Conservation (phyloP, 2,113 vertebrate species). For the Menidia beryllina region DNA sequence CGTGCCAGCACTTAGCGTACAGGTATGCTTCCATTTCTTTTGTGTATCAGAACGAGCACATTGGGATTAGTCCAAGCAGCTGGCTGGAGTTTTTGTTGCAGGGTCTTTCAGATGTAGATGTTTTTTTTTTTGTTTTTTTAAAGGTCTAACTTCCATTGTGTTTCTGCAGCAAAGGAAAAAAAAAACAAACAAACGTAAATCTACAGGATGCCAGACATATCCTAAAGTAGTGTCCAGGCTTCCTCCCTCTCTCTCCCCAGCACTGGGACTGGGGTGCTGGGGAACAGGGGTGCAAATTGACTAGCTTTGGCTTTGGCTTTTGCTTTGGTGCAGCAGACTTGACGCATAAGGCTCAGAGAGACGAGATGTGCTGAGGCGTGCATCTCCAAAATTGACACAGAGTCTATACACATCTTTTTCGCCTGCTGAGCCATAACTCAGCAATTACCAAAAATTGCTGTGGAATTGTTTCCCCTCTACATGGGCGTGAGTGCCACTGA, state of each 20-base stretch:
- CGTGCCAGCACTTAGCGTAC: too few relatives aligned
- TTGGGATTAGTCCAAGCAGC: not conserved
- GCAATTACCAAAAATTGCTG: slow-evolving; percentile 45
- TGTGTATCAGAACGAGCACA: not conserved
- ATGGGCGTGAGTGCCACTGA: slow-evolving; percentile 16
- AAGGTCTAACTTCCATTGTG: slow-evolving; percentile 26
- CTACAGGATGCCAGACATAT: slow-evolving; percentile 67
- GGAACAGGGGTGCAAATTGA: too few relatives aligned
- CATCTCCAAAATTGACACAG: slow-evolving; percentile 1
- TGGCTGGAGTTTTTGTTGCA: not conserved
- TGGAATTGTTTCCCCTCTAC: slow-evolving; percentile 47
- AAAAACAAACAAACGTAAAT: too few relatives aligned
- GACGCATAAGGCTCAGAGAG: not conserved
- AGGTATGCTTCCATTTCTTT: not conserved
- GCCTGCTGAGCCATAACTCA: slow-evolving; percentile 20
- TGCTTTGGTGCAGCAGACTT: slow-evolving; percentile 9
- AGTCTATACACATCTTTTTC: slow-evolving; percentile 27
- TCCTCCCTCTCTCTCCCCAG: slow-evolving; percentile 27
- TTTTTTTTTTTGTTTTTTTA: slow-evolving; percentile 24
- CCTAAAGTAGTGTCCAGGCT: slow-evolving; percentile 45
- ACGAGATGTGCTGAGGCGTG: slow-evolving; percentile 1
- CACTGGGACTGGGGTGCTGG: slow-evolving; percentile 8
- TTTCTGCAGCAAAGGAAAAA: slow-evolving; percentile 33
- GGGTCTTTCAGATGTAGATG: not conserved
- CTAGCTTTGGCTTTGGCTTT: slow-evolving; percentile 6